phyloP scores from a whole-genome alignment of 2,888 invertebrate species.

The Laspeyria flexula region DNA sequence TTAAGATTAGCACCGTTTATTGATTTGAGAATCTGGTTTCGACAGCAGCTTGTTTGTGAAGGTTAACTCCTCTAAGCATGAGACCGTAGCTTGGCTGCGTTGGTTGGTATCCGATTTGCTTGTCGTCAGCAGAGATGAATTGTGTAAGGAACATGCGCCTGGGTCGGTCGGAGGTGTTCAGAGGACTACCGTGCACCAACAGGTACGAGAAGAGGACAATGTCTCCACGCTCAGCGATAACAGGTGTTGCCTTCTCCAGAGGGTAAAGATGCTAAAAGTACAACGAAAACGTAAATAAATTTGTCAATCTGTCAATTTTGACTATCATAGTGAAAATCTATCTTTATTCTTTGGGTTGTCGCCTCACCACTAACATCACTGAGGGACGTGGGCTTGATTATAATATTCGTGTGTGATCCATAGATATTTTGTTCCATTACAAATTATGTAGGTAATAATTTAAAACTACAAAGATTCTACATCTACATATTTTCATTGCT shows the following conservation, averaged over 20 bases:
- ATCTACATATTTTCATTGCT: no score
- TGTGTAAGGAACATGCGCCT: slow-evolving; percentile 85
- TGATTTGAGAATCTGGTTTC: no score
- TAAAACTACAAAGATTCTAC: no score
- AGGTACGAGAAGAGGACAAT: slow-evolving; percentile 85
- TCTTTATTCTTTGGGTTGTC: no score
- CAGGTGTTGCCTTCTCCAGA: slow-evolving; percentile 78
- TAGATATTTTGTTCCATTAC: no score
- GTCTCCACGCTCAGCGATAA: slow-evolving; percentile 82
- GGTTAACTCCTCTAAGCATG: slow-evolving; percentile 82
- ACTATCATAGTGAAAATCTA: no score
- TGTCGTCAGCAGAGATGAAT: slow-evolving; percentile 82
- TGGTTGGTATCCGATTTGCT: slow-evolving; percentile 69
- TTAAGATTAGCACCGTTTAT: no score
- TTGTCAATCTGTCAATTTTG: no score
- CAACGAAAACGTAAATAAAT: background rate
- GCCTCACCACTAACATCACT: no score
- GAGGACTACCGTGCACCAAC: slow-evolving; percentile 84
- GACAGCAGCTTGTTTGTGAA: slow-evolving; percentile 52
- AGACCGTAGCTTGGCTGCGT: slow-evolving; percentile 82
- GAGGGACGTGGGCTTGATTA: no score
- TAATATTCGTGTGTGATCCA: no score
- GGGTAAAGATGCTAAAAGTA: slow-evolving; percentile 70
- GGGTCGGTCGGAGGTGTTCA: slow-evolving; percentile 73
- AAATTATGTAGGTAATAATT: no score